phyloP scores from a whole-genome alignment of 2,888 invertebrate genomes.

The Chironomus riparius region DNA sequence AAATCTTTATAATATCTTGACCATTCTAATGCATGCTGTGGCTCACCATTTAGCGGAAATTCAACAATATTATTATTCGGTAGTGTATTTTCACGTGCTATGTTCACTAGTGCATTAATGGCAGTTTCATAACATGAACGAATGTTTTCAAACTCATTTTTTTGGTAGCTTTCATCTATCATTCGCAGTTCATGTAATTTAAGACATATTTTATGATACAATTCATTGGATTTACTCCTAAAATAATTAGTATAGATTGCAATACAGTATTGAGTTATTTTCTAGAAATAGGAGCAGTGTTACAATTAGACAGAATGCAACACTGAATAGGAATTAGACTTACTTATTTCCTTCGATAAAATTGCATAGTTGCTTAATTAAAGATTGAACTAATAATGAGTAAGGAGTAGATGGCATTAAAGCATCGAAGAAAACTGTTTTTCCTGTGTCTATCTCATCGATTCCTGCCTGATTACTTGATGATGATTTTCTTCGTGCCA shows the following conservation, averaged over 20 bases:
- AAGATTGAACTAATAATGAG: slow-evolving; percentile 54
- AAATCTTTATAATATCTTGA: slow-evolving; percentile 62
- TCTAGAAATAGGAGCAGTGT: too few species aligned
- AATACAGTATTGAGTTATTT: too few species aligned
- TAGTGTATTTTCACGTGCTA: slow-evolving; percentile 49
- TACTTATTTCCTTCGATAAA: slow-evolving; percentile 47
- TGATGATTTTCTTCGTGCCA: background rate
- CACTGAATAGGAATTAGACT: too few species aligned
- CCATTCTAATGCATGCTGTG: slow-evolving; percentile 48
- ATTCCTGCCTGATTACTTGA: background rate
- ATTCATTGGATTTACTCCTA: slow-evolving; percentile 42
- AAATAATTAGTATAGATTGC: too few species aligned
- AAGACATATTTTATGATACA: slow-evolving; percentile 59
- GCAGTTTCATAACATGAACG: slow-evolving; percentile 59
- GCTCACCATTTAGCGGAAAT: slow-evolving; percentile 44
- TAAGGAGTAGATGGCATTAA: background rate
- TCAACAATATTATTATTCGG: slow-evolving; percentile 45
- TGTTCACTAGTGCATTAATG: slow-evolving; percentile 53
- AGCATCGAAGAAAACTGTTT: background rate
- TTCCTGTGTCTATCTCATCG: slow-evolving; percentile 11
- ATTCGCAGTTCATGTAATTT: slow-evolving; percentile 58
- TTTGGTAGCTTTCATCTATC: slow-evolving; percentile 59
- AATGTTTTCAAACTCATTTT: slow-evolving; percentile 61
- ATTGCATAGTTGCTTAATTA: slow-evolving; percentile 58
- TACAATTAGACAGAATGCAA: too few species aligned